These are phyloP conservation scores for Stigmatopora nigra DNA, from an alignment of 2,113 vertebrate species.

Conservation along the genomic window DNA sequence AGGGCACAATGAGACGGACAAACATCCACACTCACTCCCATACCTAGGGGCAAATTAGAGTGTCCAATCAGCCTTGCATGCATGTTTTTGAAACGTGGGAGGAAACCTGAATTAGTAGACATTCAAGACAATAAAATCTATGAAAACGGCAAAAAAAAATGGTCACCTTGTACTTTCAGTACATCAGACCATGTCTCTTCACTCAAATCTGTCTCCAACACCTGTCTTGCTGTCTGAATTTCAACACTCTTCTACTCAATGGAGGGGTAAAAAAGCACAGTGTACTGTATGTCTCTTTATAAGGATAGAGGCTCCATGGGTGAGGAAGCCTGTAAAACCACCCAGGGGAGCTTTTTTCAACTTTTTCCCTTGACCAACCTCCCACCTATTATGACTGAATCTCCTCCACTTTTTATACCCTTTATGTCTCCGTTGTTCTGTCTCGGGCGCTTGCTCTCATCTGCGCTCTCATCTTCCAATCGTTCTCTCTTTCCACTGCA, in stretches of 20 bases:
- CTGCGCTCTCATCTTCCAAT: slow-evolving; percentile 22
- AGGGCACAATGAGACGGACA: too few species aligned
- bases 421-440: slow-evolving; percentile 14
- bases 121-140: too few species aligned
- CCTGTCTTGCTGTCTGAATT: slow-evolving; percentile 18
- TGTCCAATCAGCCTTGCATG: too few species aligned
- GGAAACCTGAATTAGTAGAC: too few species aligned
- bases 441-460: slow-evolving; percentile 22
- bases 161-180: slow-evolving; percentile 6
- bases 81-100: too few species aligned
- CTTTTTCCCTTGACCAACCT: slow-evolving; percentile 11
- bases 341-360: slow-evolving; percentile 22
- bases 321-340: slow-evolving; percentile 37
- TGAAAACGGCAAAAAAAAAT: too few species aligned
- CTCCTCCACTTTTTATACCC: slow-evolving; percentile 8
- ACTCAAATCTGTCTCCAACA: slow-evolving; percentile 4
- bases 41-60: too few species aligned
- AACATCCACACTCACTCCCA: too few species aligned
- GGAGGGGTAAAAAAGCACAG: slow-evolving; percentile 14
- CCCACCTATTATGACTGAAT: slow-evolving; percentile 28
- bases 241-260: slow-evolving; percentile 7
- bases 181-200: slow-evolving; percentile 4
- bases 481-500: slow-evolving; percentile 20
- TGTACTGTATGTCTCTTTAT: slow-evolving; percentile 8
- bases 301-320: slow-evolving; percentile 23